Evolutionary conservation across 2,113 vertebrate genomes (phyloP).

Genomic region (Thamnophis sirtalis): DNA sequence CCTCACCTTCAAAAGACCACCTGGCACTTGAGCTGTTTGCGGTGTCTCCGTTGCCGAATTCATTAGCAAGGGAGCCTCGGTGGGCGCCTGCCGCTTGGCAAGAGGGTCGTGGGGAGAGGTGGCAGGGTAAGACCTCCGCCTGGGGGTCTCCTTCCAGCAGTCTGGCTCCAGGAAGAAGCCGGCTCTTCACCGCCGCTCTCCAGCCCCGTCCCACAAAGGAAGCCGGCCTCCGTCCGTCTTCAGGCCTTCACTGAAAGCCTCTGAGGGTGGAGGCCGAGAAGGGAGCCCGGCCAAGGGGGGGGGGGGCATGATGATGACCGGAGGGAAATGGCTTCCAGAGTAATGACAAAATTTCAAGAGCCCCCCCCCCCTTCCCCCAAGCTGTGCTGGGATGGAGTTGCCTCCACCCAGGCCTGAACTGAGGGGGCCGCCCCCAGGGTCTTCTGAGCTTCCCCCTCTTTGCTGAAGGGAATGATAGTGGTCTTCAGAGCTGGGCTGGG

Average conservation of each 20-base stretch:
- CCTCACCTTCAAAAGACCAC: conserved; percentile 22
- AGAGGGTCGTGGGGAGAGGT: neutral
- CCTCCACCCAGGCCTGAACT: neutral
- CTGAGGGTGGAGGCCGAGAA: neutral
- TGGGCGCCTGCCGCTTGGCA: rapidly evolving
- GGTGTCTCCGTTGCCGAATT: conserved; percentile 9
- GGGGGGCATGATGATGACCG: neutral
- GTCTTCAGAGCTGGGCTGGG: neutral
- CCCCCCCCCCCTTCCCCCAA: neutral
- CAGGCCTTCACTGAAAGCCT: neutral
- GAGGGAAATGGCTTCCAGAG: neutral
- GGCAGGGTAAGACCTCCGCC: neutral
- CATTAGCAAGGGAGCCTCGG: neutral
- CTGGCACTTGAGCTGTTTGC: conserved; percentile 27
- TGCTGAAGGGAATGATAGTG: neutral
- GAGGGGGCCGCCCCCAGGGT: neutral
- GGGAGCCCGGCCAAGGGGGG: neutral
- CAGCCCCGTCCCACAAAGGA: neutral
- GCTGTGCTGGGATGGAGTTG: neutral
- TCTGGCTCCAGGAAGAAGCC: neutral
- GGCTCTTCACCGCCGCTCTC: neutral
- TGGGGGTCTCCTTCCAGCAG: neutral
- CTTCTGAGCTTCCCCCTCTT: neutral
- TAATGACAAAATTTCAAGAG: too few relatives aligned
- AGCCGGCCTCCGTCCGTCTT: neutral